Conservation (phyloP, 2,113 vertebrate genomes). For the Sakesphorus luctuosus region DNA sequence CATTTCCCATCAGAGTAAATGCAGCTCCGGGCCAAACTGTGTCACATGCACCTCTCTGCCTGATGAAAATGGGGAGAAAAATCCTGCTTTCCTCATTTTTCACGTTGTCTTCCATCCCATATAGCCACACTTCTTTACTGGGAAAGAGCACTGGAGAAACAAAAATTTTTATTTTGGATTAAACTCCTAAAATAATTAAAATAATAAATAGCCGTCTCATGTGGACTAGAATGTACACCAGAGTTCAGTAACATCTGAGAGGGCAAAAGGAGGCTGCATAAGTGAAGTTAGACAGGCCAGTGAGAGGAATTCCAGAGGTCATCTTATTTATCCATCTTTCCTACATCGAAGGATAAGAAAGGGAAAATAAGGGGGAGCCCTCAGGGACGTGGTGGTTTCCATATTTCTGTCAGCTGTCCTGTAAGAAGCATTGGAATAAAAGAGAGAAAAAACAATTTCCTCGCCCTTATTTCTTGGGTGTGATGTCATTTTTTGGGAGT, state of each 20-base stretch:
- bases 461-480: neutral
- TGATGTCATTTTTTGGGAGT: neutral
- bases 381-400: neutral
- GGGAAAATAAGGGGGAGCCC: neutral
- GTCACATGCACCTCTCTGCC: neutral
- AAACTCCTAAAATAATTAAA: neutral
- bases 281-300: neutral
- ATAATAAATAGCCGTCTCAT: neutral
- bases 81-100: neutral
- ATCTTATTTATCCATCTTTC: neutral
- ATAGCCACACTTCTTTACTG: neutral
- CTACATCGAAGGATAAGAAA: neutral
- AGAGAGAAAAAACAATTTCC: neutral
- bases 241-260: neutral
- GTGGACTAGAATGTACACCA: neutral
- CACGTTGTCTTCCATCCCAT: neutral
- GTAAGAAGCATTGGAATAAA: neutral
- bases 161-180: neutral
- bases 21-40: neutral
- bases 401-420: neutral
- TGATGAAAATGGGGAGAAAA: neutral
- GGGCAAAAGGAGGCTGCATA: neutral
- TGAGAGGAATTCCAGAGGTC: neutral
- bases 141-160: neutral
- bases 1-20: neutral